phyloP scores from a whole-genome alignment of 2,113 vertebrate species.

The Toxotes chatareus region DNA sequence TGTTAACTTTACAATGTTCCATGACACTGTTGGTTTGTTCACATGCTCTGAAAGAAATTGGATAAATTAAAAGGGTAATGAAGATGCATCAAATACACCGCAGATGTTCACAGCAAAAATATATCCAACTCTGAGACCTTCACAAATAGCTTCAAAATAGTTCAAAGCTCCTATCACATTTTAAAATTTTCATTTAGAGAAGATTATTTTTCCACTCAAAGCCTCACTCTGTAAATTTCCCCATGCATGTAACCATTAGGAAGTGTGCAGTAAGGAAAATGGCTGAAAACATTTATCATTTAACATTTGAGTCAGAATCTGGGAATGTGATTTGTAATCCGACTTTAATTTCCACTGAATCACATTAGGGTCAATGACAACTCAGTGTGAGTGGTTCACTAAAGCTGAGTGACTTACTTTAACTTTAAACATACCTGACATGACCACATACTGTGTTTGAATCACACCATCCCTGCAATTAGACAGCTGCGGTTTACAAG shows the following conservation, averaged over 20 bases:
- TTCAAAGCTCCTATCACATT: neutral
- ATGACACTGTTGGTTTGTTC: neutral
- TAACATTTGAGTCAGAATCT: constrained; percentile 10
- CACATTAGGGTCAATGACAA: too few relatives aligned
- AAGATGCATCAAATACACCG: constrained; percentile 19
- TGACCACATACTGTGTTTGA: neutral
- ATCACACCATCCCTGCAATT: constrained; percentile 19
- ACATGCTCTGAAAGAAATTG: constrained; percentile 20
- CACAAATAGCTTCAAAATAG: neutral
- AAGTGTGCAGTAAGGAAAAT: neutral
- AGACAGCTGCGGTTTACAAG: neutral
- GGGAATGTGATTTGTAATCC: constrained; percentile 13
- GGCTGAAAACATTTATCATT: neutral
- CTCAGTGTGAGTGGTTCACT: neutral
- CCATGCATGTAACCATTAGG: neutral
- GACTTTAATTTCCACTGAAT: neutral
- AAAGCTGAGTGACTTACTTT: constrained; percentile 29
- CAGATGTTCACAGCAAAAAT: constrained; percentile 4
- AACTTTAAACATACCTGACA: neutral
- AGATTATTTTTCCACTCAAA: neutral
- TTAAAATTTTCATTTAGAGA: neutral
- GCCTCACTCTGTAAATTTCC: neutral
- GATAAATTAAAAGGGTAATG: neutral
- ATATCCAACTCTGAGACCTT: neutral
- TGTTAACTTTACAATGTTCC: neutral